Evolutionary conservation across 2,113 vertebrate species (phyloP).

Genomic region (Riparia riparia): DNA sequence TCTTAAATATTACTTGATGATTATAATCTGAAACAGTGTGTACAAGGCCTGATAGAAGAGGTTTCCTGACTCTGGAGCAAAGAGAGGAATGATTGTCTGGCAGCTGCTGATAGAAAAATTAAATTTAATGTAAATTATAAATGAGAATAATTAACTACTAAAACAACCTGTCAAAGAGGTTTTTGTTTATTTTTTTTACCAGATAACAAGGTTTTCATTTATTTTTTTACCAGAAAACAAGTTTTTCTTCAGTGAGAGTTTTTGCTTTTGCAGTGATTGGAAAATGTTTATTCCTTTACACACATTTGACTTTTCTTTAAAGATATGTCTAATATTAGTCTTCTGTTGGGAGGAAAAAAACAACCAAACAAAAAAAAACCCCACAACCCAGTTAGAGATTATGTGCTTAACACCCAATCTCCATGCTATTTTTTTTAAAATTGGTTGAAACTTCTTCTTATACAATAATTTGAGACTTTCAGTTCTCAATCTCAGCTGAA

Average conservation of each 20-base stretch:
- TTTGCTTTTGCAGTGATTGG: not conserved
- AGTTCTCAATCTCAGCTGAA: not conserved
- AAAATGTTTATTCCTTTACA: not conserved
- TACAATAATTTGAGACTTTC: not conserved
- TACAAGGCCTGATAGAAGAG: not conserved
- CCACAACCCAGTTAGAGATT: not conserved
- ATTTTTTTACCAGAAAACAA: too few species aligned
- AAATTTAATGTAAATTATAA: not conserved
- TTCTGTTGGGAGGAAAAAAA: not conserved
- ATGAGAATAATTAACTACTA: not conserved
- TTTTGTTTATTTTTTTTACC: not conserved
- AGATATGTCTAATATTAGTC: too few species aligned
- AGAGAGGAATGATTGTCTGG: not conserved
- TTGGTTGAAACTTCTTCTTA: not conserved
- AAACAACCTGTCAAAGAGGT: not conserved
- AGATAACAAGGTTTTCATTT: not conserved
- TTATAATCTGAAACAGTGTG: not conserved
- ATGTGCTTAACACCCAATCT: rapidly evolving
- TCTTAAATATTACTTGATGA: not conserved
- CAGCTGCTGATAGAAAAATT: not conserved
- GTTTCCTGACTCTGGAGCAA: not conserved
- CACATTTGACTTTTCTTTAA: not conserved
- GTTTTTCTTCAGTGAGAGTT: not conserved
- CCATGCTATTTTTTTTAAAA: not conserved
- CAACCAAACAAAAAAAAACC: not conserved